These are phyloP conservation scores for Sylvia atricapilla DNA, from an alignment of 2,113 vertebrate species.

Conservation along the genomic window DNA sequence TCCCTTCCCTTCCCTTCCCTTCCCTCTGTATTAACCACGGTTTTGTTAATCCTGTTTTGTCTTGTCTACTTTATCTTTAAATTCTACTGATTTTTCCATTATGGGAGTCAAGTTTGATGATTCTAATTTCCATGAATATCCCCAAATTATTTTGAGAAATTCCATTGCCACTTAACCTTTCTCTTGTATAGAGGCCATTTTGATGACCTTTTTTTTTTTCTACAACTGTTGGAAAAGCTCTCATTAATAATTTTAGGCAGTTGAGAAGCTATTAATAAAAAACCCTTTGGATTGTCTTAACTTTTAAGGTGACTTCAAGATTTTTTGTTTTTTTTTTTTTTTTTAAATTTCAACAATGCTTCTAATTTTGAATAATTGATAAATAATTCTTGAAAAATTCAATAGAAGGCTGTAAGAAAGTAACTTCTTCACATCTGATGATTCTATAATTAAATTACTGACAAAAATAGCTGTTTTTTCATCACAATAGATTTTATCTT, in stretches of 20 bases:
- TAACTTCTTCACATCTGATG: not conserved
- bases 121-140: not conserved
- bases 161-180: not conserved
- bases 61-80: not conserved
- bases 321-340: not conserved
- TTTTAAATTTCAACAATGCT: not conserved
- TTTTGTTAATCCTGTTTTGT: not conserved
- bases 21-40: not conserved
- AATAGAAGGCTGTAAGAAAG: not conserved
- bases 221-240: not conserved
- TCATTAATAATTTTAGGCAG: not conserved
- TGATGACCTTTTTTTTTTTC: not conserved
- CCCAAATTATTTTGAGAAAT: not conserved
- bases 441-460: not conserved
- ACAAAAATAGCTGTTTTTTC: not conserved
- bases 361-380: not conserved
- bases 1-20: too few species aligned
- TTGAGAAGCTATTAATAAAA: not conserved
- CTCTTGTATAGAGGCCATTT: not conserved
- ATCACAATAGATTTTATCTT: not conserved
- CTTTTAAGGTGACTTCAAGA: not conserved
- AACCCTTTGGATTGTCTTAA: not conserved
- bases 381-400: not conserved
- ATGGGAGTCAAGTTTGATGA: not conserved
- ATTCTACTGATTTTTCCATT: not conserved